A percentile compares a stretch with the other conserved stretches of the same genome.
Evolutionary conservation across 1,140 invertebrate genomes (phyloP).

Genomic region (Trigoniulus corallinus): DNA sequence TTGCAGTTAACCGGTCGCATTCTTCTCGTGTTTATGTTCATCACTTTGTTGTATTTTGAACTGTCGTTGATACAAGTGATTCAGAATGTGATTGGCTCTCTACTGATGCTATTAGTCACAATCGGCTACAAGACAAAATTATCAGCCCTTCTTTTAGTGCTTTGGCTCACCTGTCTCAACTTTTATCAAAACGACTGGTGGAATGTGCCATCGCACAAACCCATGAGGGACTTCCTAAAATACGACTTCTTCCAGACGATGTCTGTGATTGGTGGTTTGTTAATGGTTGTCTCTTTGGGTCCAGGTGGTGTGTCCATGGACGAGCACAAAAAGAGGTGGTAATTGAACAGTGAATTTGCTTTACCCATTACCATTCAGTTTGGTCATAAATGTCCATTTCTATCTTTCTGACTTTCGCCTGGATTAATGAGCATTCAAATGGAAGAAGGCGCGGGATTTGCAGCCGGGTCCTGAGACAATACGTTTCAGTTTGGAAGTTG

Average conservation of each 20-base stretch:
- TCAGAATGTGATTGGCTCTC: constrained; percentile 80
- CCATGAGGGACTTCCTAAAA: constrained; percentile 96
- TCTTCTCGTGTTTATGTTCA: constrained; percentile 95
- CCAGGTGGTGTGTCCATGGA: constrained; percentile 99
- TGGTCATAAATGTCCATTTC: no score
- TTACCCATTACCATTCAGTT: no score
- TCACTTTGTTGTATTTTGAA: constrained; percentile 88
- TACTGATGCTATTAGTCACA: constrained; percentile 88
- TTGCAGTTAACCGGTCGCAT: constrained; percentile 90
- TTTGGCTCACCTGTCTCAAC: constrained; percentile 77
- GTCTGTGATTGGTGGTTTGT: constrained; percentile 94
- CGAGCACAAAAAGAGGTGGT: constrained; percentile 99
- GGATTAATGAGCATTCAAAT: no score
- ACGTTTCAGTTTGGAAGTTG: no score
- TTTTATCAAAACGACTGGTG: constrained; percentile 98
- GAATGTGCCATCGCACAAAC: constrained; percentile 83
- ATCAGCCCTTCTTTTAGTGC: constrained; percentile 81
- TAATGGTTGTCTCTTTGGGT: constrained; percentile 95
- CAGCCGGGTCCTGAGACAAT: no score
- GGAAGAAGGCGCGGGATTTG: no score
- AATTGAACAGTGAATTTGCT: no score
- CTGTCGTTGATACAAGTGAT: constrained; percentile 68
- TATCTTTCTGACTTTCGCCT: no score
- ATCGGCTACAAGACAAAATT: constrained; percentile 98
- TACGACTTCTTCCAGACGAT: constrained; percentile 99